Conservation (phyloP, 2,113 vertebrate species). For the Bubo scandiacus region DNA sequence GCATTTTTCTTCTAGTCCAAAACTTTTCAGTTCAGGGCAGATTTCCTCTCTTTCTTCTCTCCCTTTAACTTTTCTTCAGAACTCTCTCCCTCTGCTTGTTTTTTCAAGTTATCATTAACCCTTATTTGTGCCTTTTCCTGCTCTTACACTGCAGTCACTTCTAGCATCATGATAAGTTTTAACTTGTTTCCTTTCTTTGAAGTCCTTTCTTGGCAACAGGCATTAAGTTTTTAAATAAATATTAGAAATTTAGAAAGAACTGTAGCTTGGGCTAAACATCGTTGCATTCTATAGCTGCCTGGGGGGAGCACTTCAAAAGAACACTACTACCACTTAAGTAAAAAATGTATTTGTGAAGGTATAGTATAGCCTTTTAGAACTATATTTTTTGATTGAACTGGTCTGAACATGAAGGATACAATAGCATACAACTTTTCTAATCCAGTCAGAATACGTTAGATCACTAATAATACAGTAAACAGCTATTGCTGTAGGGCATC, state of each 20-base stretch:
- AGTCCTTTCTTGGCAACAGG: constrained; percentile 65
- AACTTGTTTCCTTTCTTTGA: constrained; percentile 65
- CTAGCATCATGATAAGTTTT: constrained; percentile 63
- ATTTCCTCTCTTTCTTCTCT: background rate
- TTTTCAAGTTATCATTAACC: constrained; percentile 29
- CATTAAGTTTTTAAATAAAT: constrained; percentile 72
- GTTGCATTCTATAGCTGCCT: constrained; percentile 63
- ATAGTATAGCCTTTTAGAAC: constrained; percentile 29
- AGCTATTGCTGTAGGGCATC: background rate
- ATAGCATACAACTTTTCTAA: background rate
- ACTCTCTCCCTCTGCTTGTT: background rate
- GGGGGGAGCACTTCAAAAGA: constrained; percentile 71
- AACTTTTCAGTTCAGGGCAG: background rate
- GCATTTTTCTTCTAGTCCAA: background rate
- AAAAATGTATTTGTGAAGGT: constrained; percentile 63
- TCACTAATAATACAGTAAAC: background rate
- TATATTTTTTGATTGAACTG: constrained; percentile 19
- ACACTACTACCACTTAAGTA: constrained; percentile 48
- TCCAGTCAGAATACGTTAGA: background rate
- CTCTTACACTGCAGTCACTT: constrained; percentile 35
- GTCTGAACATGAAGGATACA: background rate
- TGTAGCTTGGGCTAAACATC: constrained; percentile 58
- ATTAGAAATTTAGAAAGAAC: constrained; percentile 64
- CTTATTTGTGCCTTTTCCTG: constrained; percentile 45
- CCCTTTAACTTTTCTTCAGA: background rate